Conservation (phyloP, 2,888 invertebrate genomes). For the Leucophenga maculata region DNA sequence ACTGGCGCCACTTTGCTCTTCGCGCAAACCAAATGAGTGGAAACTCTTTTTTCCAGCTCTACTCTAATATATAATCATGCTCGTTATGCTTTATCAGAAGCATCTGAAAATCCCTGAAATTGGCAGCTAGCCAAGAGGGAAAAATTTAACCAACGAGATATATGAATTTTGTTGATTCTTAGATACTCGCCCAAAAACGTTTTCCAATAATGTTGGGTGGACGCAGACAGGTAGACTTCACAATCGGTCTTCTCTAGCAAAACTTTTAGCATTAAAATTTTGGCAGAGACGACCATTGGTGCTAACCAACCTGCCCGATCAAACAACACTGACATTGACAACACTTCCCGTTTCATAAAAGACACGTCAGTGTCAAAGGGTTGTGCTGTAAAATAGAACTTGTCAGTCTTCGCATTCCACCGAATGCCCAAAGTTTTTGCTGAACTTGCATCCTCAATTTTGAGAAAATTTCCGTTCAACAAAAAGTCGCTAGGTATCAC, state of each 20-base stretch:
- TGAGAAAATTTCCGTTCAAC: conserved; percentile 13
- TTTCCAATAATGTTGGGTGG: background rate
- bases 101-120: too few species aligned
- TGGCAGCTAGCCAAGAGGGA: too few species aligned
- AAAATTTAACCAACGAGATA: too few species aligned
- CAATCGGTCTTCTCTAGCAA: conserved; percentile 13
- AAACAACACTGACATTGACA: conserved; percentile 13
- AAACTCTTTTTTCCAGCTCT: too few species aligned
- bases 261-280: conserved; percentile 22
- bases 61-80: too few species aligned
- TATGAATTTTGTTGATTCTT: background rate
- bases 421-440: conserved; percentile 30
- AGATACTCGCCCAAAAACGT: background rate
- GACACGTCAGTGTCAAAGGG: background rate
- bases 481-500: background rate
- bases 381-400: conserved; percentile 5
- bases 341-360: background rate
- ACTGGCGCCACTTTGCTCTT: too few species aligned
- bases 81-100: too few species aligned
- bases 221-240: conserved; percentile 16
- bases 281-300: conserved; percentile 17
- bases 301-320: too few species aligned
- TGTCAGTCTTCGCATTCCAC: conserved; percentile 27
- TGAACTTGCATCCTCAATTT: conserved; percentile 23
- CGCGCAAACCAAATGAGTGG: too few species aligned